Evolutionary conservation across 2,113 vertebrate genomes (phyloP), one percentile per base, ranked within the genome.

Genomic region (Cathartes aura): DNA sequence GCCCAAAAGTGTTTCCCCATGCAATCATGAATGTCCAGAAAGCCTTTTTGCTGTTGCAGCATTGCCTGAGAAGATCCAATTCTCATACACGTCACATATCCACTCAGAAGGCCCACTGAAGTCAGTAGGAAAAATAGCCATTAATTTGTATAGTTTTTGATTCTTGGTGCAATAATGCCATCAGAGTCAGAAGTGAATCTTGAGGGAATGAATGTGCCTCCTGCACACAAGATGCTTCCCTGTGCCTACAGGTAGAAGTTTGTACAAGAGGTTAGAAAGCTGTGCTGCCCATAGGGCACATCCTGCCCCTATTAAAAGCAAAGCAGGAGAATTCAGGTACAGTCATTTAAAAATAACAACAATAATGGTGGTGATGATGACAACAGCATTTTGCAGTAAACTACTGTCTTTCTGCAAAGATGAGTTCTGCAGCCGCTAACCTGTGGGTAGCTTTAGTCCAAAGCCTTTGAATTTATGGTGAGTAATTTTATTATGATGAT

Each of bases 401-500:
- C 42, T 55, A 22, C 29, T n/a, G 3, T 38, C 36, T 79, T 94
- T 91, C 62, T 82, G 48, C 53, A 97, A 91, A 89, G 56, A 64
- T 13, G 13, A 82, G 19, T 82, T 90, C 76, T 75, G 32, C 42
- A 80, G 78, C 26, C 89, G 76, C 62, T 91, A 84, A 89, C 32
- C 40, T 84, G 71, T 55, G 70, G 26, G 67, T 23, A 89, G 59
- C 38, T 90, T 76, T 67, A 55, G 47, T 76, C 62, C 78, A 90
- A 97, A 90, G 62, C 32, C 74, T 93, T 95, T 80, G 71, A 94
- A 93, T 66, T 86, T 83, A 88, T 32, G 67, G 93, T 62, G 91
- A 91, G 62, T 86, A 86, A 95, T 94, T 96, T 80, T 93, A 91
- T 86, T 91, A 82, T 90, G 84, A 91, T 96, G 95, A 95, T 96